Conservation (phyloP, 2,888 invertebrate genomes). For the Nemurella pictetii region DNA sequence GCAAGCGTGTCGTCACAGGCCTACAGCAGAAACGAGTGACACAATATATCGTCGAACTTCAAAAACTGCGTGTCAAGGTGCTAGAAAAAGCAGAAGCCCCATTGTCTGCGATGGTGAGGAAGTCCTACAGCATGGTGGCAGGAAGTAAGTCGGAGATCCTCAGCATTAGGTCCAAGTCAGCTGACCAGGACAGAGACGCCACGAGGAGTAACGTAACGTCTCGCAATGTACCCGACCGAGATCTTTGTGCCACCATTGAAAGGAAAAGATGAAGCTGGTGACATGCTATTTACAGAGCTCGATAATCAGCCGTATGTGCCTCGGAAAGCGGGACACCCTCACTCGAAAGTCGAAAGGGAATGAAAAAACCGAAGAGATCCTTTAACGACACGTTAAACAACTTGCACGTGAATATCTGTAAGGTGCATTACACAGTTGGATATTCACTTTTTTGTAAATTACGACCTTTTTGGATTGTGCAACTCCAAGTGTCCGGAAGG, state of each 20-base stretch:
- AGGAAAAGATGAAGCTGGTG: neutral
- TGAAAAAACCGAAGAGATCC: slow-evolving; percentile 27
- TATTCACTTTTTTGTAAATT: slow-evolving; percentile 22
- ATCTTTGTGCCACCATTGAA: neutral
- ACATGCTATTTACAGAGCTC: slow-evolving; percentile 21
- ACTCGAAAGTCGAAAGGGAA: slow-evolving; percentile 24
- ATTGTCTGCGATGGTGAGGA: no score
- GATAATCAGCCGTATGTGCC: slow-evolving; percentile 2
- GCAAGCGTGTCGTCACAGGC: no score
- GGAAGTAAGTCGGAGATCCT: no score
- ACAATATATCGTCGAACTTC: no score
- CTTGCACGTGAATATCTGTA: slow-evolving; percentile 15
- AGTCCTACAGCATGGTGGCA: no score
- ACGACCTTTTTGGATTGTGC: slow-evolving; percentile 32
- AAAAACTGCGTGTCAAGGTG: no score
- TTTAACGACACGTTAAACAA: slow-evolving; percentile 25
- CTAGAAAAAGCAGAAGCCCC: no score
- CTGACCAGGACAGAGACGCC: no score
- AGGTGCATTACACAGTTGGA: neutral
- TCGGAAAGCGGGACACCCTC: slow-evolving; percentile 21
- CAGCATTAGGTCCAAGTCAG: no score
- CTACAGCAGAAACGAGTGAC: no score
- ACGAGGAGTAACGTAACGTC: no score
- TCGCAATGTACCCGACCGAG: no score
- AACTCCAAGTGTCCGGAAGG: slow-evolving; percentile 22